Evolutionary conservation across 2,888 invertebrate genomes (phyloP), one percentile per base, ranked within the genome.

Genomic region (Hirtodrosophila confusa): DNA sequence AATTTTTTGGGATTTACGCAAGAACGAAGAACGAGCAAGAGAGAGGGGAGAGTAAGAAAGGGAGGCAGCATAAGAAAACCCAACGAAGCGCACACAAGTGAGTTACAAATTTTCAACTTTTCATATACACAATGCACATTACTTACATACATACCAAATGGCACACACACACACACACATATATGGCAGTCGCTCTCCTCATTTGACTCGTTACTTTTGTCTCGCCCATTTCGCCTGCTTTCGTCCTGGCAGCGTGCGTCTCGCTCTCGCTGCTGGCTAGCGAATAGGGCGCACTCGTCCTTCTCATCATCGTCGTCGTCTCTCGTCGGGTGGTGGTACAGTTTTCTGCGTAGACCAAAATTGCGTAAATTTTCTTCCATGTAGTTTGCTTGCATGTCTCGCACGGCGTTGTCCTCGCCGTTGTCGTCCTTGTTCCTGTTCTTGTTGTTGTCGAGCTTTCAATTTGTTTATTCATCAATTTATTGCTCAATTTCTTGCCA

Each of bases 261-360:
- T 60, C 60, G 67, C 51, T 74, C 40, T 29, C 64, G 57, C 65
- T 53, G 39, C 61, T 31, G 36, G 44, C 69, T 61, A 75, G 73
- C 71, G 69, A 66, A 75, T 58, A 67, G 55, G 70, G 78, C 82
- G 86, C 85, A 85, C 87, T 78, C 87, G 87, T 75, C 57, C 23
- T 44, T 51, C 71, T 60, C 53, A 49, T 70, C 58, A 39, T 54
- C 33, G 49, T 31, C 47, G 41, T 51, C 29, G 41, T 66, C 69
- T 50, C 60, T 67, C 53, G 57, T 64, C 70, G 71, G 76, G 76
- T 73, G 76, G 73, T 88, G 85, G 85, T 86, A 86, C 85, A 86
- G 85, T 86, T 86, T 86, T 86, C 85, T 86, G 84, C 80, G 86
- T 88, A 77, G 76, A 66, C 86, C 69, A 80, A 88, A 86, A 88